Evolutionary conservation across 2,888 invertebrate genomes (phyloP), one percentile per base, ranked within the genome.

Genomic region (Dione juno): DNA sequence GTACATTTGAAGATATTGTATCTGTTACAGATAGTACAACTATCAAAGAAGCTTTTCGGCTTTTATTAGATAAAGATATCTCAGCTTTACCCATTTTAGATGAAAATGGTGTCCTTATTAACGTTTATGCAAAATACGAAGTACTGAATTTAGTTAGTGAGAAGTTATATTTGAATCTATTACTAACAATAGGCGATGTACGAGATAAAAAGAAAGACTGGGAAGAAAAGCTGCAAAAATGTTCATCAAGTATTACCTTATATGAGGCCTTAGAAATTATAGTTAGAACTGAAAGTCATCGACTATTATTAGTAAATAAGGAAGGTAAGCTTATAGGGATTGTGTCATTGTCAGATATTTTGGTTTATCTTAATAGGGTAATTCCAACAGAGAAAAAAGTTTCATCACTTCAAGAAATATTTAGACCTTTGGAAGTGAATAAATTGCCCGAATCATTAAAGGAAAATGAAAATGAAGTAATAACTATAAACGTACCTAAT

Each of bases 151-250:
- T 98, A 91, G 98, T 98, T 74, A 97, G 97, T 80, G 98, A 98
- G 90, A 98, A 98, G 92, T 96, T 98, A 69, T 98, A 98, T 93
- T 97, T 97, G 86, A 97, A 98, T 93, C 94, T 98, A 85, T 97
- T 97, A 85, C 95, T 97, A 79, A 96, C 97, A 37, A 92, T 98
- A 82, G 96, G 96, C 82, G 96, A 97, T 88, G 97, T 98, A 77
- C 96, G 98, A 83, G 96, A 96, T 84, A 96, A 97, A 89, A 95
- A 97, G 84, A 97, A 97, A 90, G 97, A 97, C 93, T 97, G 97
- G 96, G 97, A 97, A 89, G 98, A 98, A 92, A 97, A 97, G 80
- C 97, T 98, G 80, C 97, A 97, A 85, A 97, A 97, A 88, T 98
- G 98, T 94, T 95, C 95, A 89, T 94, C 96, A 85, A 96, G 96